Base-by-base conservation (phyloP, 1,140 invertebrate species). In the honey bee (Apis mellifera) region DNA sequence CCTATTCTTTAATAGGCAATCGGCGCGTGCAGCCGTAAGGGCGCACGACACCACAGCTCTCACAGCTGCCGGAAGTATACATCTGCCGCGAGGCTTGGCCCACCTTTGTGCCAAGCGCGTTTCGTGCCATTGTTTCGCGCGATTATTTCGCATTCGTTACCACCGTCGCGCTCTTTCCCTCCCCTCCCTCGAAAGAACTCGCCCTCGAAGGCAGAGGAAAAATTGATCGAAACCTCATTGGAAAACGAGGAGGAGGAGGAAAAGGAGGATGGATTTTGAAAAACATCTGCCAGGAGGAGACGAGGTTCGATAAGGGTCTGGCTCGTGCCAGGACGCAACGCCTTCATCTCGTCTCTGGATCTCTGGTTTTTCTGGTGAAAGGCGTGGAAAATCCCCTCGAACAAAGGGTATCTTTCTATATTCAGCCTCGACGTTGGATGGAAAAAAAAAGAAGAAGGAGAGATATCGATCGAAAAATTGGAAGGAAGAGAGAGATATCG, bases 61-160 rank as follows among this genome's bases (percentile, higher is more conserved):
- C 71, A 85, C 91, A 92, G 90, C 91, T 92, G 91, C 90, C 91
- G 91, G 91, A 92, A 92, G 90, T 91, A 90, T 91, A 90, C 91
- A 92, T 91, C 91, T 91, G 91, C 90, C 87, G 84, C 89, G 86
- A 77, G 89, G 90, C 86, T 89, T 66, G 89, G 76, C 78, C 62
- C 77, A 71, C 54, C 76, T 82, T 75, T 17, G n/a, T 60, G 19
- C 65, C 54, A 15, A 23, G 32, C 4, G 57, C 15, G 17, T 19
- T 52, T 74, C 54, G 50, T 17, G 32, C 5, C 17, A 55, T 76
- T 32, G 32, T 54, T 32, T 60, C 42, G 17, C 42, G 17, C 69
- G 59, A 79, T 86, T 86, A 68, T 11, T 17, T 9, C 32, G 0
- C 11, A 60, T 62, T 26, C n/a, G 32, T 42, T 42, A 32, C n/a